Evolutionary conservation across 1,140 invertebrate genomes (phyloP), one percentile per base, ranked within the genome.

Genomic region (Drosophila mayri): DNA sequence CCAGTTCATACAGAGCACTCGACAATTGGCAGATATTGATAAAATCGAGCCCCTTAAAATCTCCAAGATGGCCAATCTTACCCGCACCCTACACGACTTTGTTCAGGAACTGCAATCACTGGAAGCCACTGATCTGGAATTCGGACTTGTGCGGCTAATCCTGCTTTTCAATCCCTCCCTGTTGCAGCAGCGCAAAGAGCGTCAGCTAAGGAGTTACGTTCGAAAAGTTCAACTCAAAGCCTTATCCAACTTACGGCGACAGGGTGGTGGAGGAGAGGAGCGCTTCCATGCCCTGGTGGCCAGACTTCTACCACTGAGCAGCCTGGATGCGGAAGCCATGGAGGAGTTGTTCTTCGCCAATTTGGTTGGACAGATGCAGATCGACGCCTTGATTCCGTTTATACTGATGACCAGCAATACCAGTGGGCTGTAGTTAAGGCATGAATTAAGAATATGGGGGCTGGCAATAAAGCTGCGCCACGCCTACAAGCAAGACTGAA

Each of bases 301-400:
- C 50, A 94, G 95, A 74, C 94, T 98, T 38, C 95, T 97, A 14
- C 95, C 96, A 35, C 93, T 98, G 20, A 95, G 96, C 70, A 95
- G 96, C 41, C 94, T 98, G 64, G 96, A 96, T 68, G 95, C 97
- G 12, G 94, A 95, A 55, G 94, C 97, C 11, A 95, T 98, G 92
- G 98, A 98, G 93, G 97, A 99, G 92, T 93, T 99, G 50, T 98
- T 98, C 92, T 98, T 98, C 93, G 95, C 97, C 44, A 97, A 97
- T 52, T 94, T 98, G 22, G 96, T 98, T 64, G 97, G 97, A n/a
- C 97, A 96, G 92, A 96, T 98, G 76, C 97, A 97, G 93, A 98
- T 98, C 76, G 97, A 98, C 91, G 97, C 95, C 92, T 96, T 98
- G 81, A 97, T 98, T 93, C 98, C 98, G 70, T 98, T 97, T 92